Evolutionary conservation across 2,888 invertebrate species (phyloP), one percentile per base, ranked within the genome.

Genomic region (Amblyjoppa fuscipennis): DNA sequence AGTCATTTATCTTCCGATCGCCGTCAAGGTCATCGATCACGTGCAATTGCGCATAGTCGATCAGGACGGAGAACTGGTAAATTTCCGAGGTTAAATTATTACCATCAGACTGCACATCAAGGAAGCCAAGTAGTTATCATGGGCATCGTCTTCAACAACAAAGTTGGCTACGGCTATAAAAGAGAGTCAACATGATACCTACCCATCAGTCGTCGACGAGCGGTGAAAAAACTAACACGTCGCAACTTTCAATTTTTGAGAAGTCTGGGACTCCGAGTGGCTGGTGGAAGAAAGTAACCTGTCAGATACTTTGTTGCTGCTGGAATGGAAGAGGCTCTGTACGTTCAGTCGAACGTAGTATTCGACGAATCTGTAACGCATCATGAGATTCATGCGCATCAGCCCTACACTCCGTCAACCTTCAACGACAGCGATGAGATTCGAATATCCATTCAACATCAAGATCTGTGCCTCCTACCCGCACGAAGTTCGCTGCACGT

Each of bases 41-140:
- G 34, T 90, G 16, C 86, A 89, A 28, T 9, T 89, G 4, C 78
- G 84, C 41, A 87, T 88, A 70, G 81, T 87, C n/a, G 88, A 88
- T 87, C 89, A 90, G 76, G 80, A 88, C 61, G 83, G 87, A 13
- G 28, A 59, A 28, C 2, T 11, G 9, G 59, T 59, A 0, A 86
- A 89, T 87, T 88, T 89, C 75, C 77, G 86, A 45, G 84, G 86
- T 59, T 88, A 90, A 87, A 78, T 68, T 25, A 86, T 90, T 28
- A 90, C 88, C 1, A 78, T 90, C 49, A 76, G 87, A 73, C 79
- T 87, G 66, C 88, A 88, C 49, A 38, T 89, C 68, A 87, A 87
- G 76, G 34, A 59, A 56, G 73, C 28, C 51, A 41, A 34, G 9
- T 70, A 20, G 69, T 64, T 13, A 56, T 56, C 11, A 69, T 74